These are phyloP conservation scores for Anguilla marmorata DNA, from an alignment of 2,797 vertebrate species.

Conservation along the genomic window DNA sequence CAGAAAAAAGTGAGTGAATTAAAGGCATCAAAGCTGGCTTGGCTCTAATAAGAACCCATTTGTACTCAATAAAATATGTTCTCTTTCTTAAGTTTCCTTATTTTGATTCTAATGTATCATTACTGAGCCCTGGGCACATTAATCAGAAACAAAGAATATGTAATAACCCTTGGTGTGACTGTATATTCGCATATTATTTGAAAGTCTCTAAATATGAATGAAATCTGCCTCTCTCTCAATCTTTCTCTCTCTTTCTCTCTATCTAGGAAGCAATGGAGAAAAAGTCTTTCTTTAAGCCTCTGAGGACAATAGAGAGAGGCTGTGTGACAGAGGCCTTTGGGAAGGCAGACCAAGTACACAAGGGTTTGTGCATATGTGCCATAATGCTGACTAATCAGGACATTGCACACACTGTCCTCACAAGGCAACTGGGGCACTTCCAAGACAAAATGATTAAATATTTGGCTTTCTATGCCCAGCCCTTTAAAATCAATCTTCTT, in stretches of 20 bases:
- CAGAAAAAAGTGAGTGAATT: too few species aligned
- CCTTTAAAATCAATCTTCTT: background rate
- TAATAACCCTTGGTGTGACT: background rate
- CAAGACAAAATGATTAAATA: background rate
- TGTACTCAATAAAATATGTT: too few species aligned
- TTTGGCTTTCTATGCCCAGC: background rate
- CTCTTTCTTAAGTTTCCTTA: background rate
- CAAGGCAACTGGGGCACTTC: background rate
- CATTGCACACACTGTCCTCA: background rate
- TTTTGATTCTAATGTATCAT: conserved; percentile 3
- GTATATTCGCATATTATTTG: background rate
- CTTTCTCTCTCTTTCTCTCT: background rate
- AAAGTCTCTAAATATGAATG: background rate
- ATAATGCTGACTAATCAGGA: background rate
- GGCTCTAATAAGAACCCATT: too few species aligned
- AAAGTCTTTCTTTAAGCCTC: conserved; percentile 66
- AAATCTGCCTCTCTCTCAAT: background rate
- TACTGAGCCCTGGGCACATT: background rate
- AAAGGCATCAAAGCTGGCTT: too few species aligned
- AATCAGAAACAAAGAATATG: background rate
- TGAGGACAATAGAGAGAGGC: conserved; percentile 59
- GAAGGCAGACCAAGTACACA: conserved; percentile 57
- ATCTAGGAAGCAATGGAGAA: conserved; percentile 71
- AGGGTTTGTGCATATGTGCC: conserved; percentile 60
- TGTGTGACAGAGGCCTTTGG: conserved; percentile 62